Evolutionary conservation across 2,888 invertebrate genomes (phyloP).

Genomic region (Xylophagus ater): DNA sequence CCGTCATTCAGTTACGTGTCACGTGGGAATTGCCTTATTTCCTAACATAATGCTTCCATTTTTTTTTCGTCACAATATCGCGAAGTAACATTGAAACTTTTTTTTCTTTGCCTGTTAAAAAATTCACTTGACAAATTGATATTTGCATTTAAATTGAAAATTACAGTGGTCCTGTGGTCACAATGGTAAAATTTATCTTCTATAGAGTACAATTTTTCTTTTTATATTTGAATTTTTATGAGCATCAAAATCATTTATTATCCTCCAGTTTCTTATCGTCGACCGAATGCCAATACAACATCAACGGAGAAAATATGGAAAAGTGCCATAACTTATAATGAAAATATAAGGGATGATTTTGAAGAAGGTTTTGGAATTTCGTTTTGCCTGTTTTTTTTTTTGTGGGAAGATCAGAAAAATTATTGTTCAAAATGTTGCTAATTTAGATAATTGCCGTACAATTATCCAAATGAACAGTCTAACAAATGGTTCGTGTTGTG

Average conservation of each 20-base stretch:
- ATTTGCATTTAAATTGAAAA: conserved; percentile 42
- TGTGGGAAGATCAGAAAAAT: too few species aligned
- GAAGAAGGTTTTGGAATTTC: too few species aligned
- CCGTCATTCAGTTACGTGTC: conserved; percentile 11
- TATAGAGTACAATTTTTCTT: too few species aligned
- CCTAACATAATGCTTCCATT: conserved; percentile 1
- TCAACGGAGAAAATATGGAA: neutral
- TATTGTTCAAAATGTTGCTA: conserved; percentile 28
- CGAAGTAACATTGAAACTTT: neutral
- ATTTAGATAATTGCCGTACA: conserved; percentile 38
- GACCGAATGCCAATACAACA: neutral
- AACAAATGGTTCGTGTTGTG: conserved; percentile 30
- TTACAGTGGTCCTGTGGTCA: conserved; percentile 35
- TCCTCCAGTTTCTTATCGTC: neutral
- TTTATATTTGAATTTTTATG: conserved; percentile 14
- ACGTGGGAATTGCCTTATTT: conserved; percentile 15
- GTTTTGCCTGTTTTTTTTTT: too few species aligned
- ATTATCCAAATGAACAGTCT: conserved; percentile 39
- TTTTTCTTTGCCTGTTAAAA: conserved; percentile 4
- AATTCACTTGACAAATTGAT: conserved; percentile 38
- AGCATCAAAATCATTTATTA: neutral
- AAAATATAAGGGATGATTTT: too few species aligned
- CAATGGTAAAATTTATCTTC: conserved; percentile 40
- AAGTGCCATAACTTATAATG: too few species aligned
- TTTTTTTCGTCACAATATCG: neutral